Evolutionary conservation across 2,113 vertebrate species (phyloP), one percentile per base, ranked within the genome.

Genomic region (Scolopax mira): DNA sequence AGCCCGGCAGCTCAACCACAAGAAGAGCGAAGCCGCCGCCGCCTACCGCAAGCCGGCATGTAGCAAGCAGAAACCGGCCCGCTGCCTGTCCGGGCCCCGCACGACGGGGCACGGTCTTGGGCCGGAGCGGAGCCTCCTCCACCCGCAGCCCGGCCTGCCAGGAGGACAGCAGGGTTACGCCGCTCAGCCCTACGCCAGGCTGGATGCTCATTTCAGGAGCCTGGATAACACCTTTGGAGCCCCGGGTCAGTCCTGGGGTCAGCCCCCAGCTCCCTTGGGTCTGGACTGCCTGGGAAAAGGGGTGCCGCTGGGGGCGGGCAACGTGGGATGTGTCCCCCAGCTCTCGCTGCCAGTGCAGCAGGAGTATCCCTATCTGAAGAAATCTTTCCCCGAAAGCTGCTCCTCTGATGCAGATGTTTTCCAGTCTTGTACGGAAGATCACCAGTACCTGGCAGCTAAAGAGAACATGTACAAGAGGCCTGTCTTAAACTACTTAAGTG

Each of bases 1-100:
- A 74, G 97, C 96, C 8, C 95, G 97, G 65, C 90, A 97, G 61
- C 95, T 95, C 8, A 96, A 90, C 81, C 91, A 69, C 55, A 97
- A 88, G 94, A 97, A 90, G 83, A 62, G 18, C 30, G 95, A 97
- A 54, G 64, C 72, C 13, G 21, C n/a, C 35, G 33, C 41, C 16
- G 62, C 35, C 11, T 66, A 39, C 27, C 30, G 73, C 30, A 51
- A 25, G 79, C 55, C 69, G 6, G 37, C 35, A 24, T 62, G 71
- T 8, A 39, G 72, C 75, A 97, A 94, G 60, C 35, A 72, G 6
- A 92, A 94, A 49, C 51, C 46, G 24, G 1, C 27, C 5, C 86
- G 84, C 44, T 89, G 89, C 77, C 14, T 30, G 1, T 51, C 71
- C 8, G 23, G 41, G 18, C 5, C 33, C 52, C 30, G 23, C 51